A percentile compares a stretch with the other conserved stretches of the same genome.
phyloP scores from a whole-genome alignment of 2,888 invertebrate genomes.

The Patella caerulea region DNA sequence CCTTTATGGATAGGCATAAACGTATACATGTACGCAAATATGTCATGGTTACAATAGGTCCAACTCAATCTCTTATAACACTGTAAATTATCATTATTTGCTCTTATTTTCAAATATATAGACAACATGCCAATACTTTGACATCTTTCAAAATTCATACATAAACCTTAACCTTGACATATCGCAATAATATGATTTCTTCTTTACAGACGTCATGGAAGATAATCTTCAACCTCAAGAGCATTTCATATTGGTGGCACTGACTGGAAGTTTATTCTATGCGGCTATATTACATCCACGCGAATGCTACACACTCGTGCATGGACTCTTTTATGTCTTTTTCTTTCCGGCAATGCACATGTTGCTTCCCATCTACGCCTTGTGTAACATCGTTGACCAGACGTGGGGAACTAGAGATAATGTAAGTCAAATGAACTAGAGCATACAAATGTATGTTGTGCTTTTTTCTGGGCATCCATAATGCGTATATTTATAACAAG shows the following conservation, averaged over 20 bases:
- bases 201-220: constrained; percentile 35
- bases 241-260: constrained; percentile 41
- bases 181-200: background rate
- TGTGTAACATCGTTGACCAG: constrained; percentile 55
- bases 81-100: no score
- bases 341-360: constrained; percentile 54
- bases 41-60: no score
- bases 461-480: no score
- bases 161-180: no score
- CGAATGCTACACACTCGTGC: constrained; percentile 42
- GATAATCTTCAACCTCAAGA: constrained; percentile 28
- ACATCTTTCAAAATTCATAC: no score
- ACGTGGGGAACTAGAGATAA: constrained; percentile 55
- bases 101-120: no score
- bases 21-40: no score
- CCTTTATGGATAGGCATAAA: no score
- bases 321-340: constrained; percentile 48
- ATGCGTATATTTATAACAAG: background rate
- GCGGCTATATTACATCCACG: constrained; percentile 47
- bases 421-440: constrained; percentile 32
- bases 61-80: no score
- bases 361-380: constrained; percentile 50
- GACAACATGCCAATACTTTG: no score
- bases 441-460: background rate
- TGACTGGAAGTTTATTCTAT: constrained; percentile 40